Percentiles rank a stretch among this genome's conserved stretches.
These are phyloP conservation scores for Drosophila austrosaltans DNA, from an alignment of 2,888 invertebrate genomes.

Conservation along the genomic window DNA sequence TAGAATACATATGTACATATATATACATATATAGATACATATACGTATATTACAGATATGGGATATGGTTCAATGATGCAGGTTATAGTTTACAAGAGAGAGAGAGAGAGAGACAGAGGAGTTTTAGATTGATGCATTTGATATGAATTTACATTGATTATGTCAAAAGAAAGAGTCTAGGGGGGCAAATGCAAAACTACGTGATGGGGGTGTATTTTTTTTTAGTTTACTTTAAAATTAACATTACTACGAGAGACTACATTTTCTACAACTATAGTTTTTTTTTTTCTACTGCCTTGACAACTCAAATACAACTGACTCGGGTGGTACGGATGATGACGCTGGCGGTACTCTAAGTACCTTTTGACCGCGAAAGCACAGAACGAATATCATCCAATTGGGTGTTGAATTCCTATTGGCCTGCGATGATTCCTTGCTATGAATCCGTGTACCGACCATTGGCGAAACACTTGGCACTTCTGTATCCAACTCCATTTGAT, in stretches of 20 bases:
- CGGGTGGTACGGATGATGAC: conserved; percentile 83
- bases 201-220: not conserved
- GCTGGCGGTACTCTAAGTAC: conserved; percentile 83
- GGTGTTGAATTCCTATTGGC: conserved; percentile 41
- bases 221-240: no score
- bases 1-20: no score
- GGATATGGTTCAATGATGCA: not conserved
- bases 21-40: no score
- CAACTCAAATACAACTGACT: conserved; percentile 84
- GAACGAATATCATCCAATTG: conserved; percentile 80
- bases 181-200: conserved; percentile 8
- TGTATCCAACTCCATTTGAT: conserved; percentile 32
- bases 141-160: not conserved
- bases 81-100: conserved; percentile 1
- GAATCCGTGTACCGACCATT: conserved; percentile 44
- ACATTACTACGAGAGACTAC: not conserved
- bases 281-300: conserved; percentile 82
- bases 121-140: no score
- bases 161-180: not conserved
- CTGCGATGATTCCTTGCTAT: conserved; percentile 48
- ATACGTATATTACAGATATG: not conserved
- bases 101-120: not conserved
- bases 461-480: conserved; percentile 34
- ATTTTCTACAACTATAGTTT: conserved; percentile 46
- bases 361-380: conserved; percentile 83